Evolutionary conservation across 2,888 invertebrate genomes (phyloP), one percentile per base, ranked within the genome.

Genomic region (Tetanocera ferruginea): DNA sequence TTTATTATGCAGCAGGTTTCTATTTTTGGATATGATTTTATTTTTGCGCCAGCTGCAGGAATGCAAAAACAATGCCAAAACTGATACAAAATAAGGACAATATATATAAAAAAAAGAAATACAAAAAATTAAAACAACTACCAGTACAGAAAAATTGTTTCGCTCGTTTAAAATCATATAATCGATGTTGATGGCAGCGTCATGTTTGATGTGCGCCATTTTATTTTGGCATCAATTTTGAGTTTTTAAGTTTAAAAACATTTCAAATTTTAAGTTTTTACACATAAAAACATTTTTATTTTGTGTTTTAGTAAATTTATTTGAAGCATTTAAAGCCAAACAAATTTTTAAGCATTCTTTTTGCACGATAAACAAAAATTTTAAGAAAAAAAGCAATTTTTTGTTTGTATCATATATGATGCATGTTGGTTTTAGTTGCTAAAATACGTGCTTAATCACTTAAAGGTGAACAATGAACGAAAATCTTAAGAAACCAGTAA

Each of bases 151-250:
- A 49, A 73, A 62, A 57, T 72, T 57, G 70, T 55, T 55, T 55
- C 55, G 70, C 37, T 72, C 60, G 73, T 43, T 62, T 73, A 62
- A 73, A 73, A 55, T 70, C 70, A 70, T 55, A 70, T 70, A 70
- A 70, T 52, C 70, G 70, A 52, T 55, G 70, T 8, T 52, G 70
- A 70, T 70, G 55, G 69, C 25, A 6, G 9, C n/a, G 31, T 31
- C 25, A 43, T 69, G 69, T 51, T 52, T 28, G 64, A 64, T 64
- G n/a, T 70, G 28, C 31, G 31, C n/a, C 55, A 70, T 70, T 55
- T 69, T 51, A 28, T 51, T 43, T 31, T 31, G 34, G 34, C 64
- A 31, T 19, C n/a, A 6, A 8, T 55, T 55, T 55, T 23, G 19
- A 55, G 11, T 31, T 62, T 62, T 62, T 62, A 2, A 28, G n/a